A percentile compares a stretch with the other conserved stretches of the same genome.
These are phyloP conservation scores for Karalla daura DNA, from an alignment of 2,797 vertebrate genomes.

Conservation along the genomic window DNA sequence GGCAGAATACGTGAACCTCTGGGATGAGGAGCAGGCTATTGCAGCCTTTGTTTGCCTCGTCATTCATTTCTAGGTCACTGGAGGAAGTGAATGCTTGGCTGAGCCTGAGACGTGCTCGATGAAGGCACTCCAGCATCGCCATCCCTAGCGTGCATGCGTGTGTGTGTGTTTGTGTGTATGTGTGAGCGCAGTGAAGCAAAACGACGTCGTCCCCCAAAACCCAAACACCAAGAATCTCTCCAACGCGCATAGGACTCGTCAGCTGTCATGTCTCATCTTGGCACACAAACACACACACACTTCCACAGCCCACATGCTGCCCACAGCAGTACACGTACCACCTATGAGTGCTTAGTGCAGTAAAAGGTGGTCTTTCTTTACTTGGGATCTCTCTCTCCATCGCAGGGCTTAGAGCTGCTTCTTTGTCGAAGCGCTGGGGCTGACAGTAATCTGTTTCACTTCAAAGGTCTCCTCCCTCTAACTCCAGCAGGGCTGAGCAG, in stretches of 20 bases:
- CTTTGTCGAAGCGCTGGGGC: constrained; percentile 43
- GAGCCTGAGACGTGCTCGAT: constrained; percentile 69
- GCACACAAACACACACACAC: neutral
- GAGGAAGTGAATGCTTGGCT: constrained; percentile 74
- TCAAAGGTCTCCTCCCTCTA: constrained; percentile 42
- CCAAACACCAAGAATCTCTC: constrained; percentile 17
- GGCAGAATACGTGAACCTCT: constrained; percentile 35
- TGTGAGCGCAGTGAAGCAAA: constrained; percentile 53
- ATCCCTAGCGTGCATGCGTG: constrained; percentile 29
- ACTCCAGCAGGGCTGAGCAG: constrained; percentile 23
- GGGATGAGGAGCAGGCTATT: constrained; percentile 34
- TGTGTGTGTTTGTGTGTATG: neutral
- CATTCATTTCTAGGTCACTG: constrained; percentile 83
- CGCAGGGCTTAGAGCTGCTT: constrained; percentile 22
- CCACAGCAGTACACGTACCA: constrained; percentile 1
- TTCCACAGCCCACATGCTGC: too few relatives aligned
- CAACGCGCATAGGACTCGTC: neutral
- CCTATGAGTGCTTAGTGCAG: constrained; percentile 10
- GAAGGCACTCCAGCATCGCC: constrained; percentile 62
- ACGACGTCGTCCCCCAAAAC: constrained; percentile 47
- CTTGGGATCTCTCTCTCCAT: constrained; percentile 37
- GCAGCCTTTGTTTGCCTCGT: constrained; percentile 66
- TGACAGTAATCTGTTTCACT: constrained; percentile 44
- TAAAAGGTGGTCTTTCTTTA: constrained; percentile 25
- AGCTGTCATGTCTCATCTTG: constrained; percentile 11